A percentile compares a stretch with the other conserved stretches of the same genome.
These are phyloP conservation scores for Eurois occulta DNA, from an alignment of 2,888 invertebrate genomes.

Conservation along the genomic window DNA sequence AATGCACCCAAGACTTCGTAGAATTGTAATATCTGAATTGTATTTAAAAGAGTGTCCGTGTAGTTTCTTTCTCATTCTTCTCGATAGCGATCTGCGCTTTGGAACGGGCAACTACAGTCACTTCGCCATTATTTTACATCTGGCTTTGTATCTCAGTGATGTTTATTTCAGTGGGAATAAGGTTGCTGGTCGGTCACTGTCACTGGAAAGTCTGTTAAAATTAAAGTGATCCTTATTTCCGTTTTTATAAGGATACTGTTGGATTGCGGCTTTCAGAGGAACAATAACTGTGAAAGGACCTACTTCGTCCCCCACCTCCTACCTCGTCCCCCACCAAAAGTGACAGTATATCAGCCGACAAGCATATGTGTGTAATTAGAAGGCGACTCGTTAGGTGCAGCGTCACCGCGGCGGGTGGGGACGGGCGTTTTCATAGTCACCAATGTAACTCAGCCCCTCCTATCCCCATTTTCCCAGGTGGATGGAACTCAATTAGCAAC, in stretches of 20 bases:
- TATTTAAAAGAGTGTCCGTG: not conserved
- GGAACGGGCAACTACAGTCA: not conserved
- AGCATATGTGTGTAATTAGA: slow-evolving; percentile 73
- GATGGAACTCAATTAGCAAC: slow-evolving; percentile 87
- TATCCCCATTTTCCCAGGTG: slow-evolving; percentile 77
- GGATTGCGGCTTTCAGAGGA: not conserved
- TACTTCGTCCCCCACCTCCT: not conserved
- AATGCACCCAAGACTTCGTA: not conserved
- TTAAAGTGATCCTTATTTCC: not conserved
- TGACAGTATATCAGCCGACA: slow-evolving; percentile 15
- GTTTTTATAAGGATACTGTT: not conserved
- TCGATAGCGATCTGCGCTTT: not conserved
- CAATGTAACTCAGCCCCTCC: slow-evolving; percentile 74
- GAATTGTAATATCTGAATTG: not conserved
- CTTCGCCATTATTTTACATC: not conserved
- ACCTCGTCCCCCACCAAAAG: not conserved
- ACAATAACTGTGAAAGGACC: not conserved
- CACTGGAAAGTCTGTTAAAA: not conserved
- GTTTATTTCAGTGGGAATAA: not conserved
- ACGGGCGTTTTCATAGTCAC: slow-evolving; percentile 63
- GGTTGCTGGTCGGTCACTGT: not conserved
- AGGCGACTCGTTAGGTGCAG: slow-evolving; percentile 73
- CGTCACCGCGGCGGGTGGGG: slow-evolving; percentile 25
- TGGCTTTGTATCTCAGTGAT: not conserved
- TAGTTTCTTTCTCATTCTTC: not conserved